Evolutionary conservation across 1,140 invertebrate genomes (phyloP), one percentile per base, ranked within the genome.

Genomic region (Aphelenchoides avenae): DNA sequence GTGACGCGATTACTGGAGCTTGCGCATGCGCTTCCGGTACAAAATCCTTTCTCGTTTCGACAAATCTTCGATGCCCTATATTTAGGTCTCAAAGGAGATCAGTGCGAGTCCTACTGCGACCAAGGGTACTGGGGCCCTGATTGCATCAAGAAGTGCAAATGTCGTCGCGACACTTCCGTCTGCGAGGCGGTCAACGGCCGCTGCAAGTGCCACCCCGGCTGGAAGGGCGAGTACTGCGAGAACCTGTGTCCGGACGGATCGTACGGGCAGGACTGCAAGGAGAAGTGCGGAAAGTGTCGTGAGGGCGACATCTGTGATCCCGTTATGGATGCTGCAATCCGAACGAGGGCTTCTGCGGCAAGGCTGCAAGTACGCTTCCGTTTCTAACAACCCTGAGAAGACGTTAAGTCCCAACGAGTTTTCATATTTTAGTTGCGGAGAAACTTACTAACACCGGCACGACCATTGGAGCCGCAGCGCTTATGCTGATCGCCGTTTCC

Each of bases 1-100:
- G 90, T 75, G 87, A 92, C 80, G 87, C 90, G 1, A 86, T 84
- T 84, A 87, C 85, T 31, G 93, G 93, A 0, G 81, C 84, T 42
- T 98, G 92, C 75, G 80, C 85, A 18, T 98, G 93, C 76, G 85
- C 87, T 64, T 80, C 87, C n/a, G 93, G 93, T 11, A 91, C 87
- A n/a, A n/a, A n/a, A n/a, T n/a, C n/a, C n/a, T 88, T 84, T 20
- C 29, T 33, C 18, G 15, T 31, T 20, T 51, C 27, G 9, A 36
- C 15, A 24, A 18, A 5, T 29, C 24, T 22, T 33, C 2, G n/a
- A 9, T 5, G 5, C n/a, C 24, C 29, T 9, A 42, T 40, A 42
- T 54, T n/a, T 37, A 57, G 64, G 66, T 15, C 47, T 71, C 26
- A 63, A 71, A 69, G 89, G 89, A 13, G 81, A 83, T 34, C 82